Evolutionary conservation across 2,888 invertebrate genomes (phyloP).

Genomic region (Acanthosepion esculentum): DNA sequence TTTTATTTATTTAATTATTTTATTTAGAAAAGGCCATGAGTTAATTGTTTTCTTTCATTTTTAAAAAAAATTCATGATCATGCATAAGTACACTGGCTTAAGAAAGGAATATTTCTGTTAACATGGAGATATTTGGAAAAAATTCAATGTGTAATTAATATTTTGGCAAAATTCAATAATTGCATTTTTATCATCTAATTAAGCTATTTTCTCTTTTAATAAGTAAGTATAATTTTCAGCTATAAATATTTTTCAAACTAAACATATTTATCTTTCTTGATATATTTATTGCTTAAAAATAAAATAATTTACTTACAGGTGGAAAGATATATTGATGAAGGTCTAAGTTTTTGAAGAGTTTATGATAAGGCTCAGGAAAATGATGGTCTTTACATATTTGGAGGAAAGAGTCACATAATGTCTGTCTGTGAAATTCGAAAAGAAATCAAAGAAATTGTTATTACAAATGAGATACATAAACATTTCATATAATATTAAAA

Average conservation of each 20-base stretch:
- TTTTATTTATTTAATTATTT: no score
- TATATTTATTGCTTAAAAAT: background rate
- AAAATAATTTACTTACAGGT: conserved; percentile 60
- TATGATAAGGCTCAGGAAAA: conserved; percentile 67
- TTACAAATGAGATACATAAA: background rate
- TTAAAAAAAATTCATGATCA: no score
- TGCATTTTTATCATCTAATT: no score
- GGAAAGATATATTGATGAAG: conserved; percentile 72
- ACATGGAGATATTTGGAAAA: no score
- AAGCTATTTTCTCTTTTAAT: no score
- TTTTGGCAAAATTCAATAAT: no score
- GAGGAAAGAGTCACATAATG: conserved; percentile 73
- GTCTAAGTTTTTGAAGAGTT: conserved; percentile 69
- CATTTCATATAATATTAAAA: background rate
- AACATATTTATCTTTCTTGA: background rate
- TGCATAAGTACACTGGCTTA: no score
- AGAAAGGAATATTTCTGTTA: no score
- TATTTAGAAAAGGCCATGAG: no score
- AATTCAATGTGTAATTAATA: no score
- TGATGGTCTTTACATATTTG: conserved; percentile 73
- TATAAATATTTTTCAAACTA: background rate
- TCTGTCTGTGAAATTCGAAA: conserved; percentile 59
- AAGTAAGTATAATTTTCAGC: no score
- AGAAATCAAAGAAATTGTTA: background rate
- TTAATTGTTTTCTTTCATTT: no score